phyloP scores from a whole-genome alignment of 2,888 invertebrate species.

The Neria commutata region DNA sequence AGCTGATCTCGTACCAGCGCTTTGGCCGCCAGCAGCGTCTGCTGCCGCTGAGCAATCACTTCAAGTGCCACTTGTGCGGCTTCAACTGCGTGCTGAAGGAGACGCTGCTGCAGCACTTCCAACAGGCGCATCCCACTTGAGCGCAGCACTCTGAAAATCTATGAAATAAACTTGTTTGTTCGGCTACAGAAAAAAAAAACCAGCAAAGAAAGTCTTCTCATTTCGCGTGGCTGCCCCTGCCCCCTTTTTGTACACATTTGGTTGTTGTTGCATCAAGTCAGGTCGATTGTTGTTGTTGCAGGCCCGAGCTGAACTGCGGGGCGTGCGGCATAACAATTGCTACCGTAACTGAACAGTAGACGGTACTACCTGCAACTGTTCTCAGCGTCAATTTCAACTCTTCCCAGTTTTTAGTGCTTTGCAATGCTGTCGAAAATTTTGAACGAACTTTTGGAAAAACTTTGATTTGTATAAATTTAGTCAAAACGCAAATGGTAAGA shows the following conservation, averaged over 20 bases:
- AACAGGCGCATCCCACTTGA: constrained; percentile 44
- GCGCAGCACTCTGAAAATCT: not conserved
- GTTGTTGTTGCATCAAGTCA: constrained; percentile 44
- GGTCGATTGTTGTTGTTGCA: constrained; percentile 53
- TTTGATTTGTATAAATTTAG: no score
- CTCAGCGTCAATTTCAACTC: no score
- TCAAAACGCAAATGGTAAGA: no score
- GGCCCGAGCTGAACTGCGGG: no score
- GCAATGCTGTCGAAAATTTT: no score
- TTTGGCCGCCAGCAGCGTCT: constrained; percentile 46
- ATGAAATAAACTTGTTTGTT: not conserved
- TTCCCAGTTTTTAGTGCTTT: no score
- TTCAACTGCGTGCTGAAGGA: constrained; percentile 46
- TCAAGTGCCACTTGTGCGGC: constrained; percentile 53
- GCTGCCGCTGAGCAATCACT: constrained; percentile 37
- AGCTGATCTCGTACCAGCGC: constrained; percentile 49
- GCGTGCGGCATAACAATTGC: constrained; percentile 56
- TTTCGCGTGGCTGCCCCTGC: no score
- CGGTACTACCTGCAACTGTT: constrained; percentile 62
- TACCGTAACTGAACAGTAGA: constrained; percentile 61
- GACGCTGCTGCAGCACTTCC: constrained; percentile 46
- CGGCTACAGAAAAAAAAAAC: not conserved
- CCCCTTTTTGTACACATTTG: constrained; percentile 1
- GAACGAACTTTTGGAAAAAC: no score
- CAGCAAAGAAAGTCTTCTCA: not conserved